phyloP scores from a whole-genome alignment of 2,888 invertebrate species.

The Agriopis marginaria region DNA sequence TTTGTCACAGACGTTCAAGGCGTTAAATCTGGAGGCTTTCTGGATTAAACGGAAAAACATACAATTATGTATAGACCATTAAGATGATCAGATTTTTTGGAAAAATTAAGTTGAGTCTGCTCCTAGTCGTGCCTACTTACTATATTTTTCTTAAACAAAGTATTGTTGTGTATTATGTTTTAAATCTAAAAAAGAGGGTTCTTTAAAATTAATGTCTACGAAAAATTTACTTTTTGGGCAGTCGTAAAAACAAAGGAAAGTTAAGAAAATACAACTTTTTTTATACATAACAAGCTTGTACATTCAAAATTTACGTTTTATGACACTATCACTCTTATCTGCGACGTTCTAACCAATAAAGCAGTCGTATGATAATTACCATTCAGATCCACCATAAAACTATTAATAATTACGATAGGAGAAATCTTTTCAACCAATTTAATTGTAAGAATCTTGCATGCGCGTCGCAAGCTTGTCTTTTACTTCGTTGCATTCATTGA shows the following conservation, averaged over 20 bases:
- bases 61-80: no score
- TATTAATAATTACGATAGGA: constrained; percentile 35
- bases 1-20: no score
- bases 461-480: constrained; percentile 37
- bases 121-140: no score
- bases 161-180: no score
- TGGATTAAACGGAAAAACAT: no score
- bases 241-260: not conserved
- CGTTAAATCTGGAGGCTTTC: no score
- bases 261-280: not conserved
- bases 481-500: constrained; percentile 33
- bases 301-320: not conserved
- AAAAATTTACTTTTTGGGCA: no score
- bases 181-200: no score
- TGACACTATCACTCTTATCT: constrained; percentile 5
- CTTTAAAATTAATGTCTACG: no score
- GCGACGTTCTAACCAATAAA: constrained; percentile 15
- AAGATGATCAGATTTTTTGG: no score
- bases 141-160: no score
- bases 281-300: not conserved
- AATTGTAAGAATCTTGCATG: constrained; percentile 47
- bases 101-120: no score
- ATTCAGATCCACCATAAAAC: constrained; percentile 20
- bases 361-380: constrained; percentile 23
- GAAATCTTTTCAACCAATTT: constrained; percentile 45